Conservation (phyloP, 2,113 vertebrate genomes). For the Larimichthys polyactis region DNA sequence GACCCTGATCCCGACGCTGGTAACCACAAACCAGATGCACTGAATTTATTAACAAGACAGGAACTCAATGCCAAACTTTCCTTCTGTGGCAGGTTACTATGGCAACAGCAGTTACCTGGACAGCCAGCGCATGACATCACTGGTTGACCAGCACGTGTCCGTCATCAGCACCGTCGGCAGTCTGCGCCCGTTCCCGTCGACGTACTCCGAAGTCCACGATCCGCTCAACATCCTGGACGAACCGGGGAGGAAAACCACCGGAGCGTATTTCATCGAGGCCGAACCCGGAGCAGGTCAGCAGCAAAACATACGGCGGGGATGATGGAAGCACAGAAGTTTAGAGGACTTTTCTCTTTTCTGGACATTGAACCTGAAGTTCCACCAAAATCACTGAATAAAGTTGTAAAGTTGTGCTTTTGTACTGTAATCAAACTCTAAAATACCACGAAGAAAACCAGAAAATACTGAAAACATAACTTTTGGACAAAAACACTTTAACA, state of each 20-base stretch:
- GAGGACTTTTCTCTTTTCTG: too few relatives aligned
- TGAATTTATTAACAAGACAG: background rate
- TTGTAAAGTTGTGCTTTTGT: too few relatives aligned
- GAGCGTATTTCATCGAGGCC: conserved; percentile 86
- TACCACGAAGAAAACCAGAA: too few relatives aligned
- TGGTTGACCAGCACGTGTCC: conserved; percentile 96
- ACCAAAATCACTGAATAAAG: too few relatives aligned
- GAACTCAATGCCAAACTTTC: background rate
- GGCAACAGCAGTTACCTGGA: conserved; percentile 88
- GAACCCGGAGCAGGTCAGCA: conserved; percentile 78
- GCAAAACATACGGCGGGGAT: background rate
- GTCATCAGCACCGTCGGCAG: conserved; percentile 96
- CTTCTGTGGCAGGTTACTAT: conserved; percentile 87
- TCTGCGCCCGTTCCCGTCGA: conserved; percentile 85
- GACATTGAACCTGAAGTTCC: too few relatives aligned
- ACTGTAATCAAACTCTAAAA: too few relatives aligned
- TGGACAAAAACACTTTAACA: too few relatives aligned
- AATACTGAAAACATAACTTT: too few relatives aligned
- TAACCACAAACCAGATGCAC: background rate
- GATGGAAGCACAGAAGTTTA: background rate
- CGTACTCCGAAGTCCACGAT: conserved; percentile 92
- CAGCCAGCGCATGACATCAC: conserved; percentile 88
- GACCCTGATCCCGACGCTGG: background rate
- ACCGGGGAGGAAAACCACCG: conserved; percentile 84
- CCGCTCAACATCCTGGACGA: conserved; percentile 96